phyloP scores from a whole-genome alignment of 1,140 invertebrate genomes.

The Pseudachorutes palmiensis region DNA sequence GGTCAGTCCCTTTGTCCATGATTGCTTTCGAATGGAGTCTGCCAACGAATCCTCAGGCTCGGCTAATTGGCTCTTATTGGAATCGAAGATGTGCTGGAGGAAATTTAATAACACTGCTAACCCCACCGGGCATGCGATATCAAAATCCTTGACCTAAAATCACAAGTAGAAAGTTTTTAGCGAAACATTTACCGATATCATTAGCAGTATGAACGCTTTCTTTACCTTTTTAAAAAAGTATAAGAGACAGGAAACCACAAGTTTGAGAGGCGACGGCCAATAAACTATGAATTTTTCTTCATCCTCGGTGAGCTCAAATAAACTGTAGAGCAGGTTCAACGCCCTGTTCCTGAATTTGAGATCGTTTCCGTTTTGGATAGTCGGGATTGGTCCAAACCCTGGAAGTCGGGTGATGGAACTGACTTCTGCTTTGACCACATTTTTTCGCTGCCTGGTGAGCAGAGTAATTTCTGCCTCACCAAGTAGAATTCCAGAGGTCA shows the following conservation, averaged over 20 bases:
- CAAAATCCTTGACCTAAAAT: neutral
- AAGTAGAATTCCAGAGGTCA: constrained; percentile 25
- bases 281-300: neutral
- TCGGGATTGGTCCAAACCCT: neutral
- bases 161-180: neutral
- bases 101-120: neutral
- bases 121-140: neutral
- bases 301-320: neutral
- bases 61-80: neutral
- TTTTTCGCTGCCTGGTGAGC: neutral
- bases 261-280: constrained; percentile 13
- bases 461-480: constrained; percentile 12
- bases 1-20: neutral
- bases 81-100: neutral
- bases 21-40: neutral
- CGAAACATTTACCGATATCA: neutral
- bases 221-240: constrained; percentile 12
- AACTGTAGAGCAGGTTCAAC: neutral
- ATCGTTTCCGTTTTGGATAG: neutral
- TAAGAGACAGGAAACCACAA: neutral
- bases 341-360: neutral
- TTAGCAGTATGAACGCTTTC: too few relatives aligned
- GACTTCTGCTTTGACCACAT: neutral
- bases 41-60: neutral
- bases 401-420: neutral